Evolutionary conservation across 1,140 invertebrate species (phyloP), one percentile per base, ranked within the genome.

Genomic region (Pogonus chalceus): DNA sequence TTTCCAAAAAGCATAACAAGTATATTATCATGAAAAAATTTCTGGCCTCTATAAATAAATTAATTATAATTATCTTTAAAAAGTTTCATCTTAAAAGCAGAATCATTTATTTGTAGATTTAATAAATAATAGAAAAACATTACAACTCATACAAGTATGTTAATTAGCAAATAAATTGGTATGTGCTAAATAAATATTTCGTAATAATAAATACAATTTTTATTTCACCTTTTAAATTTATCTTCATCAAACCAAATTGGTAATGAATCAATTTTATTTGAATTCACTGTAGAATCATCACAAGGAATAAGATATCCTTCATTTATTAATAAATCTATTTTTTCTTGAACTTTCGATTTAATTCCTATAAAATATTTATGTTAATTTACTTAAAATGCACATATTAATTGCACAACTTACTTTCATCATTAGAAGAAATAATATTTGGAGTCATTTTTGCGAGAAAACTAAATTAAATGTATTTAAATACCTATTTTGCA

Each of bases 11-110:
- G 73, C 35, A 87, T 63, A 2, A 74, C 66, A 59, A 80, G 81
- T 23, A 77, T 72, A 62, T 86, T 75, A 49, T 79, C 70, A 37
- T 65, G 62, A 31, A 79, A 83, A 60, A 84, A 85, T 7, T 70
- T 62, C 60, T 86, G 85, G 1, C 82, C 87, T 23, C 83, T 82
- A 58, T 46, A 65, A 68, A 71, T 43, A 52, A 58, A 54, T 51
- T 7, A 57, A 18, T 48, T 20, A 20, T 12, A 14, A 48, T 48
- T n/a, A 48, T 20, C 10, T 20, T 12, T 20, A 20, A 22, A n/a
- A 48, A 48, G 12, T 48, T 18, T n/a, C 22, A 48, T 48, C 18
- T 48, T 12, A 48, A 18, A 18, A 18, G 18, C 12, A 20, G 14
- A 37, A 37, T 14, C 1, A 48, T 48, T 48, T 48, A 21, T 49